Conservation (phyloP, 2,888 invertebrate genomes). For the Pollenia labialis region DNA sequence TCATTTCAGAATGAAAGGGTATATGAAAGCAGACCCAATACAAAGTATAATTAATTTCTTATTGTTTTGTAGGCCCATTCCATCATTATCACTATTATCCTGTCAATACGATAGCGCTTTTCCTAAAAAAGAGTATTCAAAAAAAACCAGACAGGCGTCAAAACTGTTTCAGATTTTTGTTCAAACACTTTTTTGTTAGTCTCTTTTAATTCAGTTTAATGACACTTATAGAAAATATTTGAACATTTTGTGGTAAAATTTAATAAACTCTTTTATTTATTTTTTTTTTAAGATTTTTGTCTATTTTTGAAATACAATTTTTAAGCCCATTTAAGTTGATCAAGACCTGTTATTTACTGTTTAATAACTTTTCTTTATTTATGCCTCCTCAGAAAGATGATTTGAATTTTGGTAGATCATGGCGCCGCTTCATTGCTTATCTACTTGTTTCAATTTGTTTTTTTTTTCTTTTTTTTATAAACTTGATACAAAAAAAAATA, state of each 20-base stretch:
- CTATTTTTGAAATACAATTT: no score
- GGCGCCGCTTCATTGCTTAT: neutral
- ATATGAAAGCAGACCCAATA: neutral
- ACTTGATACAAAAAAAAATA: constrained; percentile 24
- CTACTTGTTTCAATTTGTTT: constrained; percentile 37
- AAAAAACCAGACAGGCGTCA: constrained; percentile 66
- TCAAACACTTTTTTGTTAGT: neutral
- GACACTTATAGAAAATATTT: constrained; percentile 61
- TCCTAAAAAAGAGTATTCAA: constrained; percentile 16
- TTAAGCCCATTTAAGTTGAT: constrained; percentile 2
- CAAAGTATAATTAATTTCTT: constrained; percentile 44
- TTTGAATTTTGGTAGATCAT: neutral
- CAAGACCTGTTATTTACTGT: constrained; percentile 39
- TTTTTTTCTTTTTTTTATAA: constrained; percentile 8
- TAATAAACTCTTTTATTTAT: constrained; percentile 37
- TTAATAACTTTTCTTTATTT: constrained; percentile 38
- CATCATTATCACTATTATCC: constrained; percentile 74
- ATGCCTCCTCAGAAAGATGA: neutral
- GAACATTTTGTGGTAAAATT: constrained; percentile 61
- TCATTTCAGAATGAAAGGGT: constrained; percentile 15
- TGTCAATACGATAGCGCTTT: constrained; percentile 71
- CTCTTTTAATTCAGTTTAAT: constrained; percentile 23
- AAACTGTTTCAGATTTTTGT: constrained; percentile 65
- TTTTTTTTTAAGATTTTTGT: neutral
- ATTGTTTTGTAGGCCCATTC: constrained; percentile 32